Evolutionary conservation across 2,113 vertebrate genomes (phyloP).

Genomic region (Typhlomys cinereus): DNA sequence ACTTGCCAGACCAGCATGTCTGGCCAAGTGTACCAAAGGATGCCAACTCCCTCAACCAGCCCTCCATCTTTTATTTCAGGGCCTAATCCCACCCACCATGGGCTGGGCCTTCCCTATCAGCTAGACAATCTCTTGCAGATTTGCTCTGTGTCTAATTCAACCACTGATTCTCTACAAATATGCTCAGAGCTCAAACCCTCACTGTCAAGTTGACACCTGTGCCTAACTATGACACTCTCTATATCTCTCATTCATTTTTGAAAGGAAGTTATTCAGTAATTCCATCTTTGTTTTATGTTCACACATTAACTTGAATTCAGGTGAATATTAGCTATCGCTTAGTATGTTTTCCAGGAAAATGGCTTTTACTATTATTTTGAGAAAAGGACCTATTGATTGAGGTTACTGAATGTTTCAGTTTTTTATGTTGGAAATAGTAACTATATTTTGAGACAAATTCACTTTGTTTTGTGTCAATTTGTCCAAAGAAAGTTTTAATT

Average conservation of each 20-base stretch:
- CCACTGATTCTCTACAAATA: background rate
- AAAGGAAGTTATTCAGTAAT: background rate
- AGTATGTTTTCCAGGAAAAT: background rate
- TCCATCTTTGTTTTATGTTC: background rate
- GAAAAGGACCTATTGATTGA: background rate
- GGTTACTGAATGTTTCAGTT: conserved; percentile 21
- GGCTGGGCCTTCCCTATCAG: too few species aligned
- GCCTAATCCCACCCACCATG: too few species aligned
- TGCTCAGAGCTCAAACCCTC: too few species aligned
- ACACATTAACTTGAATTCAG: background rate
- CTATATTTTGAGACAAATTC: background rate
- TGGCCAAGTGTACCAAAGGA: too few species aligned
- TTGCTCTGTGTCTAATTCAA: too few species aligned
- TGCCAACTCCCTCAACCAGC: too few species aligned
- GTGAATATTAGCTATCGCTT: background rate
- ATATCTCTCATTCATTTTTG: background rate
- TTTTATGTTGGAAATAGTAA: conserved; percentile 14
- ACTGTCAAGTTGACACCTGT: too few species aligned
- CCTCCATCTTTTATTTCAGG: too few species aligned
- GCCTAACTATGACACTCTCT: too few species aligned
- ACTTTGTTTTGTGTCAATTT: background rate
- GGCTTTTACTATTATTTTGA: conserved; percentile 4
- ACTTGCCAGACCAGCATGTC: too few species aligned
- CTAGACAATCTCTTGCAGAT: too few species aligned
- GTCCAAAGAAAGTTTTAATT: background rate